phyloP scores from a whole-genome alignment of 2,888 invertebrate genomes.

The Amiota minor region DNA sequence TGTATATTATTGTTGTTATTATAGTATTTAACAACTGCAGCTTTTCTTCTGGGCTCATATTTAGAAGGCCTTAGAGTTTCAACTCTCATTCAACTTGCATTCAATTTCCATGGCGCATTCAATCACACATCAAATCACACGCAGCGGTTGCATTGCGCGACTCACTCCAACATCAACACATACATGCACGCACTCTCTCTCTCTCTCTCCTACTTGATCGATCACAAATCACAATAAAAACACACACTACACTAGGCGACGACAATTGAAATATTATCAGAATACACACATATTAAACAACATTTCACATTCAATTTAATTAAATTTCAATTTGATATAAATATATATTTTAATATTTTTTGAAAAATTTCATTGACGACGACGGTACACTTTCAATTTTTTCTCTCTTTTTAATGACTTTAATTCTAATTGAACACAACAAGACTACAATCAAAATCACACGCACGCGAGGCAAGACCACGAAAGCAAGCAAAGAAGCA shows the following conservation, averaged over 20 bases:
- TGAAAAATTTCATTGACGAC: background rate
- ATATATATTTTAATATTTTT: background rate
- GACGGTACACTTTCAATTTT: slow-evolving; percentile 11
- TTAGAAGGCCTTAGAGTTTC: too few relatives aligned
- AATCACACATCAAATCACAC: background rate
- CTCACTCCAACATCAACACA: background rate
- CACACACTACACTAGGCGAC: background rate
- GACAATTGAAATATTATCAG: background rate
- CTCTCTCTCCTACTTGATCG: background rate
- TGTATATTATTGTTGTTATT: background rate
- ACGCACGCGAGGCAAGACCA: background rate
- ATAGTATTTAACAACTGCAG: background rate
- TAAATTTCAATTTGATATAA: background rate
- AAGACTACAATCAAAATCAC: background rate
- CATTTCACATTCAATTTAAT: slow-evolving; percentile 15
- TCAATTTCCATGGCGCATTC: background rate
- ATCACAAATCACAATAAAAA: background rate
- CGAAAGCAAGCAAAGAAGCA: background rate
- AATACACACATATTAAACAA: background rate
- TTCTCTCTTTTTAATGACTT: background rate
- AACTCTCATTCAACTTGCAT: background rate
- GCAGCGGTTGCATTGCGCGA: background rate
- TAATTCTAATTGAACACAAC: slow-evolving; percentile 10
- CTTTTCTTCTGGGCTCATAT: background rate
- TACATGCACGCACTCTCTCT: background rate